Evolutionary conservation across 2,113 vertebrate genomes (phyloP).

Genomic region (Oreochromis aureus): DNA sequence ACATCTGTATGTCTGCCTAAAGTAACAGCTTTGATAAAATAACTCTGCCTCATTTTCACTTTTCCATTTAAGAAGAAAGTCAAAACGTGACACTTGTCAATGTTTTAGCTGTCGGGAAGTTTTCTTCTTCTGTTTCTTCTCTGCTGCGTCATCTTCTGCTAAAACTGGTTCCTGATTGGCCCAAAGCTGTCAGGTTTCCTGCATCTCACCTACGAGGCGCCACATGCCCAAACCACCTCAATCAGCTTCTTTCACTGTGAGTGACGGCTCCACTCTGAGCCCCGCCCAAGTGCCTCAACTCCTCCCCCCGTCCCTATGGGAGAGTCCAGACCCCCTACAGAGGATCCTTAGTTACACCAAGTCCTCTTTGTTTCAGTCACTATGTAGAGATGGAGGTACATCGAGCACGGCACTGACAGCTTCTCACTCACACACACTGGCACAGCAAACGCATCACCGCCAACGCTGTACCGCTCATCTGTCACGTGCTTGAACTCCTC

Average conservation of each 20-base stretch:
- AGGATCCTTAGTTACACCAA: neutral
- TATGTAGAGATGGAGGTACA: accelerated
- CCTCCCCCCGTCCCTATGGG: neutral
- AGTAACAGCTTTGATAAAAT: neutral
- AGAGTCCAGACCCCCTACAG: neutral
- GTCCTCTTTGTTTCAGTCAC: neutral
- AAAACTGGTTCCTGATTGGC: neutral
- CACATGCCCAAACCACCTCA: neutral
- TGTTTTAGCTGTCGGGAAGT: neutral
- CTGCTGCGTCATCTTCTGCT: accelerated
- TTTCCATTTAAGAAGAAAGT: neutral
- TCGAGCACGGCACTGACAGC: neutral
- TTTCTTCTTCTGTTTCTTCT: neutral
- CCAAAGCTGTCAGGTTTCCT: neutral
- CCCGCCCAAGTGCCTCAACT: neutral
- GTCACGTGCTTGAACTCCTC: neutral
- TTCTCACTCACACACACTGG: too few relatives aligned
- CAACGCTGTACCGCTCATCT: neutral
- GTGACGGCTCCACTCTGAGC: neutral
- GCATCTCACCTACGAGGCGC: neutral
- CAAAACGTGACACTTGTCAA: neutral
- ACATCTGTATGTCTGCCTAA: neutral
- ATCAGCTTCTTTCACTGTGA: neutral
- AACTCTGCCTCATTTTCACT: accelerated
- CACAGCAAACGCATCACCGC: neutral